These are phyloP conservation scores for Eubucco bourcierii DNA, from an alignment of 2,113 vertebrate genomes.

Conservation along the genomic window DNA sequence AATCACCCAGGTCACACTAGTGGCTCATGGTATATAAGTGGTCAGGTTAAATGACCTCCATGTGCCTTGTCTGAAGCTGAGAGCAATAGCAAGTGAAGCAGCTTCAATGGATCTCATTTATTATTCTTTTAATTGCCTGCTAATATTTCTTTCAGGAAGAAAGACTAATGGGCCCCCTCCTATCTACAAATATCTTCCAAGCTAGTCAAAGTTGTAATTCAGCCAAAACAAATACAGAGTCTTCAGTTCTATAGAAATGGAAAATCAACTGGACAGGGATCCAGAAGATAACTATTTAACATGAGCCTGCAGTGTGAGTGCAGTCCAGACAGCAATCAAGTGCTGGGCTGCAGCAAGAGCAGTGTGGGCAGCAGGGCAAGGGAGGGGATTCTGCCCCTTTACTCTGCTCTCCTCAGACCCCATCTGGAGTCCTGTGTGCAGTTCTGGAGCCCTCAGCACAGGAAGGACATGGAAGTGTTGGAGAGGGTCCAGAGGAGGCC, in stretches of 20 bases:
- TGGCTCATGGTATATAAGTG: not conserved
- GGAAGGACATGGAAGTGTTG: too few relatives aligned
- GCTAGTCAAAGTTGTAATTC: not conserved
- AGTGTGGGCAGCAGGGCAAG: too few relatives aligned
- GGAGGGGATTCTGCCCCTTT: too few relatives aligned
- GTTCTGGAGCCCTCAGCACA: too few relatives aligned
- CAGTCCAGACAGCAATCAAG: too few relatives aligned
- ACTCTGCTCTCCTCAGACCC: too few relatives aligned
- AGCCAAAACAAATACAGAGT: not conserved
- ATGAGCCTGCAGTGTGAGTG: too few relatives aligned
- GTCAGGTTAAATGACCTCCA: slow-evolving; percentile 20
- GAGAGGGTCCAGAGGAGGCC: too few relatives aligned
- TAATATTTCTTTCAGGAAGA: slow-evolving; percentile 20
- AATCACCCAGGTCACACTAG: not conserved
- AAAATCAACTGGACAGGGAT: not conserved
- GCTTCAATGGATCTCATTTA: slow-evolving; percentile 7
- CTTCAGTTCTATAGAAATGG: not conserved
- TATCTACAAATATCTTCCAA: not conserved
- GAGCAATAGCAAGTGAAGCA: not conserved
- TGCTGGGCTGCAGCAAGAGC: too few relatives aligned
- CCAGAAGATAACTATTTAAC: not conserved
- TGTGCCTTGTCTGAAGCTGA: not conserved
- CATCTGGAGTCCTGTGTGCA: too few relatives aligned
- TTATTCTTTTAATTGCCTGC: slow-evolving; percentile 49
- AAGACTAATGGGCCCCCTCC: not conserved